phyloP scores from a whole-genome alignment of 1,140 invertebrate species.

The Psilanteris sp. region DNA sequence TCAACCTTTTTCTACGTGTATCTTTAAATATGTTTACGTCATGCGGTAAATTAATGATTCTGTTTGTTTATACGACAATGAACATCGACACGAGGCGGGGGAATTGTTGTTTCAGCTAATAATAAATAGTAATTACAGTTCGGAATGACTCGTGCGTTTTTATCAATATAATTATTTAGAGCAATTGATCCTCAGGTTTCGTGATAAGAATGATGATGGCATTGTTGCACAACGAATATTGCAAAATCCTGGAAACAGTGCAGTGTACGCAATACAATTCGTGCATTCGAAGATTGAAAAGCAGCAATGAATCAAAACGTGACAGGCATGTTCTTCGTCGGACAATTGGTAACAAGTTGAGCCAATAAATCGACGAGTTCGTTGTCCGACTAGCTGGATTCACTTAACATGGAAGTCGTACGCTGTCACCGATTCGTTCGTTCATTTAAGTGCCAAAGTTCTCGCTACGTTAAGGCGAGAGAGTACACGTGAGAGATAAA shows the following conservation, averaged over 20 bases:
- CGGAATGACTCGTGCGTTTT: conserved; percentile 13
- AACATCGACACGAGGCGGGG: too few relatives aligned
- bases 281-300: conserved; percentile 59
- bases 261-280: conserved; percentile 35
- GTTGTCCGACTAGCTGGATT: conserved; percentile 61
- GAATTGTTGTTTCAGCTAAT: conserved; percentile 1
- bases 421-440: conserved; percentile 55
- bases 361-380: conserved; percentile 69
- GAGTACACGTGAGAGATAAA: conserved; percentile 63
- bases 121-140: conserved; percentile 4
- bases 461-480: conserved; percentile 47
- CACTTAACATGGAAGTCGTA: conserved; percentile 62
- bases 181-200: conserved; percentile 24
- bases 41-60: too few relatives aligned
- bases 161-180: conserved; percentile 26
- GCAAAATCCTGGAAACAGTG: conserved; percentile 39
- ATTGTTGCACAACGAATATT: conserved; percentile 35
- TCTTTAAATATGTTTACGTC: too few relatives aligned
- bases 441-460: conserved; percentile 63
- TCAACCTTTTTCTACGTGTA: too few relatives aligned
- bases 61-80: too few relatives aligned
- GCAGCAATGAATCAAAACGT: conserved; percentile 67
- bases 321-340: conserved; percentile 62
- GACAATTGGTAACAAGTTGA: conserved; percentile 69
- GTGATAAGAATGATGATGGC: conserved; percentile 34